Evolutionary conservation across 2,888 invertebrate genomes (phyloP), one percentile per base, ranked within the genome.

Genomic region (Agrotis exclamationis): DNA sequence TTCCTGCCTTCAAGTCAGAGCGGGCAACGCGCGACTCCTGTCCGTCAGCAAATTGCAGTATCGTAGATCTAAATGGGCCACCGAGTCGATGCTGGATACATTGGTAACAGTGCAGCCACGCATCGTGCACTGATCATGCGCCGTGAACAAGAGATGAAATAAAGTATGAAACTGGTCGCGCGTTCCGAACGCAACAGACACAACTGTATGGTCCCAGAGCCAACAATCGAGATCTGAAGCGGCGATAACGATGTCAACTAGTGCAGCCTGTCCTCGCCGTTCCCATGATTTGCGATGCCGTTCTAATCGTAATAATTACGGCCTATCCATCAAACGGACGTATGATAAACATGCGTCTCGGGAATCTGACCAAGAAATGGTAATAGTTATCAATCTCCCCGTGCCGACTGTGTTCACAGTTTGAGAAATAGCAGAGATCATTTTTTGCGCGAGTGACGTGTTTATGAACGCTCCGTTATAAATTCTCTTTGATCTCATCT

Each of bases 231-330:
- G 96, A 96, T 96, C 89, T 87, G 92, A 93, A 88, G 87, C 89
- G 82, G 80, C 90, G 96, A 96, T 96, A 96, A 89, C 89, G 90
- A 91, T 89, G 95, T 94, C 94, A 93, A 95, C 95, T 92, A 94
- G 93, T 91, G 90, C 89, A 89, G 92, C 88, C 92, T 93, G 93
- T 93, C 93, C 90, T 92, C 92, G 91, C 89, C 90, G 94, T 95
- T 95, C 95, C 92, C 95, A 95, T 95, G 95, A 95, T 94, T 93
- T 94, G 95, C 93, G 92, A 95, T 94, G 92, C 94, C 93, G 90
- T 93, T 95, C 94, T 94, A 95, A 93, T 94, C 92, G 89, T 94
- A 93, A 94, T 95, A 96, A 96, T 96, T 96, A 95, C 94, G 88
- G 88, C 89, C 93, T 92, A 94, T 95, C 95, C 91, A 94, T 95